A percentile compares a stretch with the other conserved stretches of the same genome.
These are phyloP conservation scores for Oreohelix idahoensis DNA, from an alignment of 1,140 invertebrate species.

Conservation along the genomic window DNA sequence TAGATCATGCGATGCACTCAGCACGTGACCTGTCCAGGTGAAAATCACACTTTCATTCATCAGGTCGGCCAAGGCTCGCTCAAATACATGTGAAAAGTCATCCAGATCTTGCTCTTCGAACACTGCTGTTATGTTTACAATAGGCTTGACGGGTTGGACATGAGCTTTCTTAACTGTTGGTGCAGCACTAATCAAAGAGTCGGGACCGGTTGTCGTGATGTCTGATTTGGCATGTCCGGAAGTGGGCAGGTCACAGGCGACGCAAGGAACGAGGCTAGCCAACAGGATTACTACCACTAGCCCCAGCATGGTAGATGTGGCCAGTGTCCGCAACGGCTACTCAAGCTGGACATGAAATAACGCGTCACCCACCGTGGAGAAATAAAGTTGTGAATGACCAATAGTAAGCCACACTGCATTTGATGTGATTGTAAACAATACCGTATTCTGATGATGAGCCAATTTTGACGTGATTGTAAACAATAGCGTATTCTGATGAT, in stretches of 20 bases:
- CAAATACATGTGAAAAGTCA: conserved; percentile 47
- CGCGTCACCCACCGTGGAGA: neutral
- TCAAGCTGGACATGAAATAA: neutral
- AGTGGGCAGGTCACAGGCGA: neutral
- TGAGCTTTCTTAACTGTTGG: neutral
- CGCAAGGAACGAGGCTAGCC: conserved; percentile 16
- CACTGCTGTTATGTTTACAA: conserved; percentile 50
- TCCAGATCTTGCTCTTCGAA: conserved; percentile 52
- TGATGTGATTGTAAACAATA: too few species aligned
- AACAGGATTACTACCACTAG: neutral
- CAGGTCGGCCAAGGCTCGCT: conserved; percentile 47
- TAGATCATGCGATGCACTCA: conserved; percentile 39
- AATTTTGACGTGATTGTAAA: too few species aligned
- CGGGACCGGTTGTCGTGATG: neutral
- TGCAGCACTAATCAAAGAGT: neutral
- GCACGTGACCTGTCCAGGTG: conserved; percentile 39
- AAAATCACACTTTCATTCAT: conserved; percentile 39
- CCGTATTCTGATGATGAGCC: too few species aligned
- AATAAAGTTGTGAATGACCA: too few species aligned
- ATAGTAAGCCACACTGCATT: too few species aligned
- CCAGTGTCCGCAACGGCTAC: neutral
- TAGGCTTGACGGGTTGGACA: conserved; percentile 23
- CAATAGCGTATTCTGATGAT: too few species aligned
- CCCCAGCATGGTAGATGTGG: conserved; percentile 27
- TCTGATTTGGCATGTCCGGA: neutral